Percentiles rank a stretch among this genome's conserved stretches.
phyloP scores from a whole-genome alignment of 2,888 invertebrate genomes.

The Agrotis segetum region DNA sequence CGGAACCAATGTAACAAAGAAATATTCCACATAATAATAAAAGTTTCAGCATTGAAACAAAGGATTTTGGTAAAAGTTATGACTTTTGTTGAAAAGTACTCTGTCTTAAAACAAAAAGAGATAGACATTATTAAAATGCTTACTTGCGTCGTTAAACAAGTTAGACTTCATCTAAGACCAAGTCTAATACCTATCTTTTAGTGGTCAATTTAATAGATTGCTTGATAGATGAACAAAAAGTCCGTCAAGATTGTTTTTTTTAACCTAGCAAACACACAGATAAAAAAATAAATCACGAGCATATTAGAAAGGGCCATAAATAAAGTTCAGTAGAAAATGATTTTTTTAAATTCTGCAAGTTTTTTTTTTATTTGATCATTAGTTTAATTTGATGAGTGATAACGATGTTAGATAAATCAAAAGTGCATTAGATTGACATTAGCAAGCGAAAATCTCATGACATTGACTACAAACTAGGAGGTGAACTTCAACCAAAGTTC shows the following conservation, averaged over 20 bases:
- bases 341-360: neutral
- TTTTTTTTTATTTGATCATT: neutral
- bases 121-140: neutral
- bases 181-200: constrained; percentile 2
- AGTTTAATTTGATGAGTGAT: no score
- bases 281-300: neutral
- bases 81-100: constrained; percentile 7
- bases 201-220: constrained; percentile 27
- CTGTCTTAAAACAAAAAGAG: constrained; percentile 1
- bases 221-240: constrained; percentile 19
- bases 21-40: neutral
- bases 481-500: no score
- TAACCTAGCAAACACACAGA: neutral
- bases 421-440: no score
- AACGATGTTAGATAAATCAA: no score
- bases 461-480: no score
- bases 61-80: neutral
- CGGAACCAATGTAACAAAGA: no score
- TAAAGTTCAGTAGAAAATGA: neutral
- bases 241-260: neutral
- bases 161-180: neutral
- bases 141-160: neutral
- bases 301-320: no score
- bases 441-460: no score
- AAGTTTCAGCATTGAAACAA: neutral